phyloP scores from a whole-genome alignment of 2,113 vertebrate genomes.

The Epinephelus cyanopodus region DNA sequence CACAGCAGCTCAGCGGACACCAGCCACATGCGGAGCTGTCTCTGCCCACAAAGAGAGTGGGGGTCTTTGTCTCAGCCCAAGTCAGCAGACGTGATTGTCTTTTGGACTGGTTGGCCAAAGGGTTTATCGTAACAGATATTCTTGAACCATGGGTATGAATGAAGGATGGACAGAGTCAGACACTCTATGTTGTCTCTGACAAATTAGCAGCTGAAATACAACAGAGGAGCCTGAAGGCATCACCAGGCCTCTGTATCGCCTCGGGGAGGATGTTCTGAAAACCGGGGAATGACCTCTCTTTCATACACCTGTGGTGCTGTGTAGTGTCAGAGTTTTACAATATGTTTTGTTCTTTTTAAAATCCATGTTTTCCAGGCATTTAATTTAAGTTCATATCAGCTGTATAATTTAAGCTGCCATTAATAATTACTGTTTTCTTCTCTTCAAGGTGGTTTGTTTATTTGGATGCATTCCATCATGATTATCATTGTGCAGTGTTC shows the following conservation, averaged over 20 bases:
- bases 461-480: background rate
- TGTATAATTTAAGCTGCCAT: background rate
- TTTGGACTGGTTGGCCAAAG: background rate
- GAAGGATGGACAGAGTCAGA: background rate
- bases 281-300: background rate
- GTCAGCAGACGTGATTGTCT: slow-evolving; percentile 5
- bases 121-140: background rate
- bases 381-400: background rate
- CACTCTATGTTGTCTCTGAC: background rate
- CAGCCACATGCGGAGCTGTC: background rate
- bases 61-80: slow-evolving; percentile 11
- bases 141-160: slow-evolving; percentile 1
- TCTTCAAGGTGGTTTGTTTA: background rate
- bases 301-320: background rate
- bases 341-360: background rate
- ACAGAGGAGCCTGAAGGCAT: slow-evolving; percentile 16
- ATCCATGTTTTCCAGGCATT: background rate
- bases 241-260: background rate
- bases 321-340: background rate
- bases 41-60: background rate
- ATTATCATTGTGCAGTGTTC: background rate
- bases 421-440: background rate
- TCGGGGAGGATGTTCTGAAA: slow-evolving; percentile 20
- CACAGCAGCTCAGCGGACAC: too few species aligned
- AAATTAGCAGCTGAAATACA: slow-evolving; percentile 26